Conservation (phyloP, 2,113 vertebrate genomes). For the Thunnus thynnus region DNA sequence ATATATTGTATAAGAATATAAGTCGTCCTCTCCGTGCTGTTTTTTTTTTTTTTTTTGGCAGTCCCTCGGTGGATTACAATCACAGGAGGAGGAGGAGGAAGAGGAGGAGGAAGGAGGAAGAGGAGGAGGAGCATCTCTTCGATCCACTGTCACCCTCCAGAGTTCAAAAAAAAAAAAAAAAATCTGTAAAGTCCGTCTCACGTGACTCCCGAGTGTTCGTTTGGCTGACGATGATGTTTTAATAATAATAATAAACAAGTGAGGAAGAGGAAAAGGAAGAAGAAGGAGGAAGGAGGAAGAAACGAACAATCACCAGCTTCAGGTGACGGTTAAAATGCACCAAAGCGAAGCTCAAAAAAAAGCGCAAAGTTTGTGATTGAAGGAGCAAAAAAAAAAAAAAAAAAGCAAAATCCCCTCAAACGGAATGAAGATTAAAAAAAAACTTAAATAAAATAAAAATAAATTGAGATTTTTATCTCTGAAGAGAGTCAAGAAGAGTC, state of each 20-base stretch:
- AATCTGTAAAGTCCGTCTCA: not conserved
- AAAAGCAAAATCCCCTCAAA: slow-evolving; percentile 17
- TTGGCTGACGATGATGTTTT: slow-evolving; percentile 52
- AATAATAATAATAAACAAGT: not conserved
- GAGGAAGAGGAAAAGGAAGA: slow-evolving; percentile 16
- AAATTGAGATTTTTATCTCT: slow-evolving; percentile 4
- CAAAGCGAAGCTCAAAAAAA: slow-evolving; percentile 8
- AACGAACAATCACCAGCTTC: not conserved
- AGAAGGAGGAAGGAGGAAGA: too few relatives aligned
- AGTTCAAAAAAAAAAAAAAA: slow-evolving; percentile 15
- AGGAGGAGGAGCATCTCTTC: too few relatives aligned
- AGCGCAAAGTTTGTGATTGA: not conserved
- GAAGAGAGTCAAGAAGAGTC: slow-evolving; percentile 35
- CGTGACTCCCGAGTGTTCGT: slow-evolving; percentile 5
- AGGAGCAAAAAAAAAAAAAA: slow-evolving; percentile 10
- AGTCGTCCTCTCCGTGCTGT: slow-evolving; percentile 6
- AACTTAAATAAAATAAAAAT: not conserved
- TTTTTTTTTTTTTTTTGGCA: slow-evolving; percentile 17
- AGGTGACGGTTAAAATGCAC: slow-evolving; percentile 16
- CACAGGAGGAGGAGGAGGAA: not conserved
- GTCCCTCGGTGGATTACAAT: slow-evolving; percentile 9
- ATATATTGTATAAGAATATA: slow-evolving; percentile 58
- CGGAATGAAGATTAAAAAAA: slow-evolving; percentile 20
- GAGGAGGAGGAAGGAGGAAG: not conserved
- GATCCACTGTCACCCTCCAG: not conserved